These are phyloP conservation scores for Ryuthela nishihirai DNA, from an alignment of 2,888 invertebrate species.

Conservation along the genomic window DNA sequence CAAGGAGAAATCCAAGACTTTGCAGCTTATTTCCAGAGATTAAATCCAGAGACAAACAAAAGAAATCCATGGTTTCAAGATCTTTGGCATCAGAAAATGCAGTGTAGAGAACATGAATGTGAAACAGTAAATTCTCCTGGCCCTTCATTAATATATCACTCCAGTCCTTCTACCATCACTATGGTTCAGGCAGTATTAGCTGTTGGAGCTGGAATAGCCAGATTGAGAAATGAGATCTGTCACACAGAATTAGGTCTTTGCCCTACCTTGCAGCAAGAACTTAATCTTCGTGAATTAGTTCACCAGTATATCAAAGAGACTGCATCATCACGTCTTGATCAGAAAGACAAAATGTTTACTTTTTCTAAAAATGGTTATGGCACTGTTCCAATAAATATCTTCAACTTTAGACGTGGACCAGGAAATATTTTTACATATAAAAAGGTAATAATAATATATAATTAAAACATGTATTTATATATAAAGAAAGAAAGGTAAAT, in stretches of 20 bases:
- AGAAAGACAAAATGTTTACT: constrained; percentile 48
- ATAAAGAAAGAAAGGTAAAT: not conserved
- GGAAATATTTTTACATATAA: constrained; percentile 32
- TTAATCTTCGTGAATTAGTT: constrained; percentile 33
- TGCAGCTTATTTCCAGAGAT: constrained; percentile 41
- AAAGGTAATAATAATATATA: constrained; percentile 19
- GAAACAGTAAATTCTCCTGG: constrained; percentile 44
- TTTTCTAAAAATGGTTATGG: constrained; percentile 51
- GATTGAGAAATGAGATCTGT: constrained; percentile 34
- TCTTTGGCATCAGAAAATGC: constrained; percentile 47
- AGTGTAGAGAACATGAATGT: constrained; percentile 44
- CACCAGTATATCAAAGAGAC: constrained; percentile 45
- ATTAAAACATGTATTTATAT: not conserved
- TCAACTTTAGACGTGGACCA: constrained; percentile 45
- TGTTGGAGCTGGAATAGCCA: constrained; percentile 43
- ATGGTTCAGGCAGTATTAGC: constrained; percentile 51
- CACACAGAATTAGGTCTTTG: constrained; percentile 34
- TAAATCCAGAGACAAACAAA: constrained; percentile 43
- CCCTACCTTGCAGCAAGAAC: constrained; percentile 25
- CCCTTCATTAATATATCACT: constrained; percentile 41
- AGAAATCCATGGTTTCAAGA: constrained; percentile 53
- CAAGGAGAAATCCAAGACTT: constrained; percentile 42
- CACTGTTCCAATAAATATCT: constrained; percentile 50
- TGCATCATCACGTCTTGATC: constrained; percentile 44
- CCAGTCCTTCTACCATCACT: constrained; percentile 38